A percentile compares a stretch with the other conserved stretches of the same genome.
Evolutionary conservation across 2,113 vertebrate genomes (phyloP).

Genomic region (Ptilorrhoa leucosticta): DNA sequence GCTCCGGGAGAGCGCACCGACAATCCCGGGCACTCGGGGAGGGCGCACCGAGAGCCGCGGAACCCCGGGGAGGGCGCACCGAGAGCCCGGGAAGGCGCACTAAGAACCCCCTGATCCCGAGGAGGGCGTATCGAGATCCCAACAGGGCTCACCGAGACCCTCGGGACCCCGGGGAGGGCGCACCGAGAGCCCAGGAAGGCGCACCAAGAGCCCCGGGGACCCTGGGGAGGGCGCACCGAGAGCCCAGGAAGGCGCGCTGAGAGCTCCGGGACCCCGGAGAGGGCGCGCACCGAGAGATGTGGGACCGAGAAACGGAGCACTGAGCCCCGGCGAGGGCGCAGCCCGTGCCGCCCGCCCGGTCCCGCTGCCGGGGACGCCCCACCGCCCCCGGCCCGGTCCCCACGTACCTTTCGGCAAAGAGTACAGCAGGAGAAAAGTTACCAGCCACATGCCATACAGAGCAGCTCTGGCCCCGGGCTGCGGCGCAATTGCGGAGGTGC

Average conservation of each 20-base stretch:
- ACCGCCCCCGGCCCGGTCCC: neutral
- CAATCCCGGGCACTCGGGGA: neutral
- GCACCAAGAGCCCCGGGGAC: neutral
- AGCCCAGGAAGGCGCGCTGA: neutral
- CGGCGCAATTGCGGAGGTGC: slow-evolving; percentile 87
- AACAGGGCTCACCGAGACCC: neutral
- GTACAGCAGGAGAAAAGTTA: slow-evolving; percentile 99
- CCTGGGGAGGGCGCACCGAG: neutral
- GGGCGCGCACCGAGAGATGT: neutral
- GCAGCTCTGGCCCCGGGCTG: slow-evolving; percentile 88
- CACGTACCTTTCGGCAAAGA: slow-evolving; percentile 91
- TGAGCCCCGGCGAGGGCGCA: neutral
- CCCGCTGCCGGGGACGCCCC: neutral
- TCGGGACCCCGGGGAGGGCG: neutral
- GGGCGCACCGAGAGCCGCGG: neutral
- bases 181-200: neutral
- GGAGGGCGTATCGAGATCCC: neutral
- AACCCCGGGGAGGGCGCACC: neutral
- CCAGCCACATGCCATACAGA: slow-evolving; percentile 99
- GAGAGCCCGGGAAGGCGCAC: neutral
- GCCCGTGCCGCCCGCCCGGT: neutral
- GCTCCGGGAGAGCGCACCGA: neutral
- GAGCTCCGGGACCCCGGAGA: neutral
- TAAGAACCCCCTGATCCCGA: neutral
- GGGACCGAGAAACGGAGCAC: neutral